phyloP scores from a whole-genome alignment of 2,888 invertebrate genomes.

The Miltochrista miniata region DNA sequence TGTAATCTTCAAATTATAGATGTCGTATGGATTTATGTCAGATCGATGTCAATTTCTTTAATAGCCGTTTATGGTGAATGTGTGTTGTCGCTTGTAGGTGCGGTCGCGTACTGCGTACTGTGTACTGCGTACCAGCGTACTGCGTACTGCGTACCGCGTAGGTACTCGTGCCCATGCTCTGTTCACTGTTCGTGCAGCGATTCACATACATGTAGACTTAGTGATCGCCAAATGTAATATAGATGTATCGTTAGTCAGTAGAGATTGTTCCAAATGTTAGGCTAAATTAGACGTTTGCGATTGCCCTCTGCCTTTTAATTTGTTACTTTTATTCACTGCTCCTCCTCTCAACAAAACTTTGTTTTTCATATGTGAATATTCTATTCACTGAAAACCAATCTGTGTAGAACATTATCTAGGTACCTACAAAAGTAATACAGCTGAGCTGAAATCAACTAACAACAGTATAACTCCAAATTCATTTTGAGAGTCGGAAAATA shows the following conservation, averaged over 20 bases:
- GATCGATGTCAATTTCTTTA: slow-evolving; percentile 67
- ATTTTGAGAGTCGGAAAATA: too few relatives aligned
- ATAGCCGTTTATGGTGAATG: slow-evolving; percentile 56
- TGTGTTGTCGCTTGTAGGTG: slow-evolving; percentile 53
- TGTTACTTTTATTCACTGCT: slow-evolving; percentile 3
- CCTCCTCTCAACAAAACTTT: not conserved
- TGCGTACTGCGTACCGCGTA: not conserved
- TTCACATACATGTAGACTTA: slow-evolving; percentile 72
- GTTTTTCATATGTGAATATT: too few relatives aligned
- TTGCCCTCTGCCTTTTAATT: slow-evolving; percentile 50
- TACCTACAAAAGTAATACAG: too few relatives aligned
- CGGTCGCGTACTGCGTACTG: not conserved
- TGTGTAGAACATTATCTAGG: too few relatives aligned
- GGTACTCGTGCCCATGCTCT: slow-evolving; percentile 22
- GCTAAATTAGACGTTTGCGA: slow-evolving; percentile 70
- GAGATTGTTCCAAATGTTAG: slow-evolving; percentile 83
- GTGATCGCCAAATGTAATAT: slow-evolving; percentile 81
- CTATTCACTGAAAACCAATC: too few relatives aligned
- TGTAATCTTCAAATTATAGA: slow-evolving; percentile 57
- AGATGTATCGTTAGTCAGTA: slow-evolving; percentile 80
- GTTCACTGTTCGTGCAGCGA: slow-evolving; percentile 57
- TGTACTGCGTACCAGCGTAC: too few relatives aligned
- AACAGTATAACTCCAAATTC: too few relatives aligned
- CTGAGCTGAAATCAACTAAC: too few relatives aligned
- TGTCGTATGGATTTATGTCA: slow-evolving; percentile 58